Evolutionary conservation across 2,113 vertebrate species (phyloP).

Genomic region (Urocolius indicus): DNA sequence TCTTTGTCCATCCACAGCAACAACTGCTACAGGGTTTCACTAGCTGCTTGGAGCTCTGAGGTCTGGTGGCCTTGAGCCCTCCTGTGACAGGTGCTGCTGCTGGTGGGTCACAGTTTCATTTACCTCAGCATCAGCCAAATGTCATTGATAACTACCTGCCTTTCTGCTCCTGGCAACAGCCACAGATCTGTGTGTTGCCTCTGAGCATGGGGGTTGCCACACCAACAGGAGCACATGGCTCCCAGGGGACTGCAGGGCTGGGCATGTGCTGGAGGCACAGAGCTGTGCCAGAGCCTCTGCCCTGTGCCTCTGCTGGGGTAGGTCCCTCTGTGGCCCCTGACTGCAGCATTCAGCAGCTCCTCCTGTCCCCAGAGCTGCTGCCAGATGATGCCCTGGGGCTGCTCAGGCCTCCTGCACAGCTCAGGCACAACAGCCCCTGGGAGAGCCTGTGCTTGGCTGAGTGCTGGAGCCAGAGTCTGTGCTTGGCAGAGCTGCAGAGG

Average conservation of each 20-base stretch:
- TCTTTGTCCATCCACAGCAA: background rate
- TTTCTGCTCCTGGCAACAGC: background rate
- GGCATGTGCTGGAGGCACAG: no score
- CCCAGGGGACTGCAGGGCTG: no score
- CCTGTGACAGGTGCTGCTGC: background rate
- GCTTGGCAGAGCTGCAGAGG: background rate
- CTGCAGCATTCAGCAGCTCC: no score
- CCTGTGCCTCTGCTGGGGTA: no score
- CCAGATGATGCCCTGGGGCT: no score
- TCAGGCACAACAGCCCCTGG: no score
- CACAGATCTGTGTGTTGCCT: background rate
- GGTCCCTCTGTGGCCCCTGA: no score
- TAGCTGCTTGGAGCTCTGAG: background rate
- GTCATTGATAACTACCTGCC: rapidly evolving
- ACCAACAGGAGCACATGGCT: background rate
- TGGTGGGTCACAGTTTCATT: background rate
- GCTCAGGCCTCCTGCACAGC: no score
- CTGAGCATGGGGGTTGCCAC: slow-evolving; percentile 29
- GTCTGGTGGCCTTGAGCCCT: background rate
- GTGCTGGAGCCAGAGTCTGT: background rate
- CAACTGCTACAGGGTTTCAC: background rate
- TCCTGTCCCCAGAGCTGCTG: no score
- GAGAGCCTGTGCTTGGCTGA: no score
- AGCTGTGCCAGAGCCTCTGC: no score
- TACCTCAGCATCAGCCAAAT: background rate